Percentiles rank a stretch among this genome's conserved stretches.
phyloP scores from a whole-genome alignment of 2,797 vertebrate genomes.

The Erpetoichthys calabaricus region DNA sequence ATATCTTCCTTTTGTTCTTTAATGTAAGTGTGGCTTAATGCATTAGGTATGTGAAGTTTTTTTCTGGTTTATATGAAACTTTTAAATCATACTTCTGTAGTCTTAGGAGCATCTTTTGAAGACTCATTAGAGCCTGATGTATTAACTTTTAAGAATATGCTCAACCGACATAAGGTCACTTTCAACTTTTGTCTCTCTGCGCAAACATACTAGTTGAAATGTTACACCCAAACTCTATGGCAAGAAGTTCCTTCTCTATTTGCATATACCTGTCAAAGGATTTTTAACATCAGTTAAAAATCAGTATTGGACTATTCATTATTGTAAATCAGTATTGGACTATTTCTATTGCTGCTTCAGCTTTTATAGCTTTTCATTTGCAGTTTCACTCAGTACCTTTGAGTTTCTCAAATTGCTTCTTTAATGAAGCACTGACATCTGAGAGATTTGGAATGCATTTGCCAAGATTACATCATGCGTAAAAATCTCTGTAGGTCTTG shows the following conservation, averaged over 20 bases:
- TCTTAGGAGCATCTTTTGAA: neutral
- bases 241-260: constrained; percentile 16
- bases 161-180: constrained; percentile 14
- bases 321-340: constrained; percentile 8
- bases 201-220: constrained; percentile 14
- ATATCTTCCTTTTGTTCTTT: neutral
- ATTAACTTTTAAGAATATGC: constrained; percentile 12
- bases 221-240: constrained; percentile 9
- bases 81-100: neutral
- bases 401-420: constrained; percentile 20
- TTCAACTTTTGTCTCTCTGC: constrained; percentile 3
- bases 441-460: constrained; percentile 28
- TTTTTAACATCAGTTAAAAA: constrained; percentile 9
- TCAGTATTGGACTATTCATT: no score
- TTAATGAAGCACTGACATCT: constrained; percentile 21
- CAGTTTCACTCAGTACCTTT: constrained; percentile 22
- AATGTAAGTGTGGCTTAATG: neutral
- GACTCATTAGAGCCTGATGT: neutral
- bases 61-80: neutral
- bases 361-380: constrained; percentile 19
- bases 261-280: constrained; percentile 11
- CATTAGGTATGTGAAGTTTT: neutral
- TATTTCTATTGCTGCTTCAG: constrained; percentile 4
- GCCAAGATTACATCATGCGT: constrained; percentile 25
- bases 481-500: constrained; percentile 25